These are phyloP conservation scores for Punctoribates punctum DNA, from an alignment of 2,888 invertebrate genomes.

Conservation along the genomic window DNA sequence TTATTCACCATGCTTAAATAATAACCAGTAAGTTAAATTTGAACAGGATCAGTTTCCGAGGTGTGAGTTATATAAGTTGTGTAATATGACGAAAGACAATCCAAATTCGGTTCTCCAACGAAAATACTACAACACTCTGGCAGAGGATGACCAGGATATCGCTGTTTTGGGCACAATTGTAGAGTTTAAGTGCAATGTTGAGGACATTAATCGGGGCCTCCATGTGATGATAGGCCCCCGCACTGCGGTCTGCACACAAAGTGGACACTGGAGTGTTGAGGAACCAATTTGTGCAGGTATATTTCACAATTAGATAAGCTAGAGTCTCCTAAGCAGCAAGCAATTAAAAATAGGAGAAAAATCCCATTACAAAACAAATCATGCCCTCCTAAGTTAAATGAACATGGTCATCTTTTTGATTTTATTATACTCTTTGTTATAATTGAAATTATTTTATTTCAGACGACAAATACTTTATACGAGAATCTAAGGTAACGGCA, in stretches of 20 bases:
- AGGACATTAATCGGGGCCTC: not conserved
- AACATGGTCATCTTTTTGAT: no score
- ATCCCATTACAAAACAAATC: not conserved
- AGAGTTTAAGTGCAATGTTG: not conserved
- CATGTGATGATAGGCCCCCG: not conserved
- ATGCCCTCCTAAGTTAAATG: not conserved
- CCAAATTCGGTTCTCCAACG: not conserved
- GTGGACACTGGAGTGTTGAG: not conserved
- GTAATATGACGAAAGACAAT: not conserved
- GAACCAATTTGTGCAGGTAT: slow-evolving; percentile 5
- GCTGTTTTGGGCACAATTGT: not conserved
- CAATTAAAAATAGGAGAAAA: no score
- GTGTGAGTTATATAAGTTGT: not conserved
- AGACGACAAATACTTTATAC: not conserved
- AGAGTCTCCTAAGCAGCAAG: no score
- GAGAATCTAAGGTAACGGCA: not conserved
- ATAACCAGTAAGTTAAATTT: not conserved
- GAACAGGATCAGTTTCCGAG: not conserved
- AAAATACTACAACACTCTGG: not conserved
- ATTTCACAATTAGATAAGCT: no score
- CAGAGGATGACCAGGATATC: not conserved
- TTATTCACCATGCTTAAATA: not conserved
- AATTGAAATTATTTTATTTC: not conserved
- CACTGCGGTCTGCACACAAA: not conserved
- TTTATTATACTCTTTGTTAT: not conserved